Percentiles rank a stretch among this genome's conserved stretches.
Evolutionary conservation across 1,140 invertebrate species (phyloP).

Genomic region (Scylla paramamosain): DNA sequence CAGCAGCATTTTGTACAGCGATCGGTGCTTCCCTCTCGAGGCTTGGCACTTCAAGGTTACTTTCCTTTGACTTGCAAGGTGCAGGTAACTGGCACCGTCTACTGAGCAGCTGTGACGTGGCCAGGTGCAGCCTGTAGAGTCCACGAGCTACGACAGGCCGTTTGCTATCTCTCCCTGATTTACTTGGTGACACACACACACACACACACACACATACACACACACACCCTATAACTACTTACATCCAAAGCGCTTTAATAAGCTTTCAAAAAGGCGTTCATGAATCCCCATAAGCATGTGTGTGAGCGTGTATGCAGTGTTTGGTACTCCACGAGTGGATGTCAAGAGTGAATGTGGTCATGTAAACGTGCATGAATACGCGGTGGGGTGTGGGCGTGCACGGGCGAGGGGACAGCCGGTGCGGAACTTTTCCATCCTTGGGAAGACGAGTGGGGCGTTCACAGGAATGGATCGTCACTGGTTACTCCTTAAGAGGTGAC

Average conservation of each 20-base stretch:
- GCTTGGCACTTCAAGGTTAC: background rate
- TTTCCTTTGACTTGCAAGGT: background rate
- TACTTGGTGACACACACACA: background rate
- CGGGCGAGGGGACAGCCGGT: background rate
- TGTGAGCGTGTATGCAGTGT: background rate
- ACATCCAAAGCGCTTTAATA: background rate
- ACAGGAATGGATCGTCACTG: background rate
- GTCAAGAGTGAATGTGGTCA: background rate
- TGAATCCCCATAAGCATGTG: background rate
- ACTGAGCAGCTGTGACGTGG: background rate
- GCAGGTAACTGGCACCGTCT: background rate
- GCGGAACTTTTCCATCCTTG: background rate
- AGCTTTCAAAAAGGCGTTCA: background rate
- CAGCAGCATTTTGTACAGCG: no score
- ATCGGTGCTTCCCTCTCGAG: background rate
- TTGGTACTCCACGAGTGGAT: background rate
- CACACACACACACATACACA: slow-evolving; percentile 3
- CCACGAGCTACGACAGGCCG: background rate
- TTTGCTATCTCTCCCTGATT: background rate
- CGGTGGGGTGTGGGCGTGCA: background rate
- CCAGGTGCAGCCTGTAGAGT: no score
- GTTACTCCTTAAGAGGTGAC: background rate
- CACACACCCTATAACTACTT: background rate
- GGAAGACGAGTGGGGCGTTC: background rate
- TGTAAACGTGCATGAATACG: background rate